phyloP scores from a whole-genome alignment of 2,797 vertebrate genomes.

The Sebastes cheni region DNA sequence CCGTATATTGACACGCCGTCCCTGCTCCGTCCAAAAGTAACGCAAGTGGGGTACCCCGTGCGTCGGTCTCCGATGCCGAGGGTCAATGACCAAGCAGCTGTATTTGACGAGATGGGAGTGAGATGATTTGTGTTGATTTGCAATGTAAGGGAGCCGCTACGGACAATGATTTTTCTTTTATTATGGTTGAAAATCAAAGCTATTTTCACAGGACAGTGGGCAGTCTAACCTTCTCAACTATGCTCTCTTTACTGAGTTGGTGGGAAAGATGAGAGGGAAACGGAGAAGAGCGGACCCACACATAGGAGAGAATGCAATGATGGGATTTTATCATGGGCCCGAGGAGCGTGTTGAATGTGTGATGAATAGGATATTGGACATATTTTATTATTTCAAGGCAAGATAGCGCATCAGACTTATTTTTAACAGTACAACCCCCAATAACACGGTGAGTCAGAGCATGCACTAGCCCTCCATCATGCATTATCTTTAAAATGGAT shows the following conservation, averaged over 20 bases:
- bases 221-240: conserved; percentile 32
- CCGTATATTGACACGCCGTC: background rate
- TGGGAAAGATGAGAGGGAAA: conserved; percentile 41
- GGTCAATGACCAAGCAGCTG: no score
- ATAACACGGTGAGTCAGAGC: conserved; percentile 8
- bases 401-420: conserved; percentile 33
- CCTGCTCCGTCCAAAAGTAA: background rate
- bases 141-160: background rate
- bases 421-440: conserved; percentile 19
- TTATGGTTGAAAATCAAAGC: conserved; percentile 10
- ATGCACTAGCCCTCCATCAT: conserved; percentile 14
- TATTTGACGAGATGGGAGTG: no score
- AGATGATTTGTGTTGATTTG: background rate
- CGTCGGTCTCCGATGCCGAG: no score
- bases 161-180: background rate
- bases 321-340: conserved; percentile 31
- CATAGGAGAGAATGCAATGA: conserved; percentile 27
- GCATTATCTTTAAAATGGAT: conserved; percentile 32
- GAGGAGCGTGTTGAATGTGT: conserved; percentile 6
- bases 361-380: conserved; percentile 18
- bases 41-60: no score
- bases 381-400: conserved; percentile 27
- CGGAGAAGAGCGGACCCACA: conserved; percentile 10
- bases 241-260: conserved; percentile 35
- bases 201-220: conserved; percentile 29